A percentile compares a stretch with the other conserved stretches of the same genome.
These are phyloP conservation scores for Eutolmus rufibarbis DNA, from an alignment of 2,888 invertebrate genomes.

Conservation along the genomic window DNA sequence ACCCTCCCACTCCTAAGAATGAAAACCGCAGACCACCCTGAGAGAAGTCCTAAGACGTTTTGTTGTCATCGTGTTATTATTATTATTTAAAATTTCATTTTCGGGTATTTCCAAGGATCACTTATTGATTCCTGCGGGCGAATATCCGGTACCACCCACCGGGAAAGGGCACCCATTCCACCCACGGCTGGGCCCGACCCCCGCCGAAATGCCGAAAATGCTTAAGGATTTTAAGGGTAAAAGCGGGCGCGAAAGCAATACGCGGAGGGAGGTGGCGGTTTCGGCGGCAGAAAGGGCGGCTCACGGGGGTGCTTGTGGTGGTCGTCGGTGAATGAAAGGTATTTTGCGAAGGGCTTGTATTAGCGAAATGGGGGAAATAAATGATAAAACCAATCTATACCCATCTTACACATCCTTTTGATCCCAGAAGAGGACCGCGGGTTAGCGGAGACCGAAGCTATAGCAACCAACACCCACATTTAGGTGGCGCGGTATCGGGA, in stretches of 20 bases:
- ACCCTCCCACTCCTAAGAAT: neutral
- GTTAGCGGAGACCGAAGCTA: neutral
- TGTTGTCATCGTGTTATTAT: conserved; percentile 35
- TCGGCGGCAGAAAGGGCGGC: neutral
- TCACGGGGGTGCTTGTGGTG: neutral
- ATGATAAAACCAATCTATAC: conserved; percentile 38
- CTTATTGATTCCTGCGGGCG: conserved; percentile 24
- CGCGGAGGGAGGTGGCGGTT: neutral
- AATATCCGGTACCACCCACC: neutral
- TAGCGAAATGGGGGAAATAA: conserved; percentile 24
- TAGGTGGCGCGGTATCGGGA: neutral
- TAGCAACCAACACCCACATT: neutral
- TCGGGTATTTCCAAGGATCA: conserved; percentile 27
- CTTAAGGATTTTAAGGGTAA: neutral
- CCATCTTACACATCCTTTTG: neutral
- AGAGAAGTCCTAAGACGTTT: neutral
- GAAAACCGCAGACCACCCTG: neutral
- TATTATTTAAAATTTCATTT: conserved; percentile 37
- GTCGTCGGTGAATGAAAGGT: neutral
- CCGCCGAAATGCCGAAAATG: neutral
- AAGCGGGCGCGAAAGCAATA: conserved; percentile 9
- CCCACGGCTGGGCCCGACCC: neutral
- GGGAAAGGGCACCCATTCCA: neutral
- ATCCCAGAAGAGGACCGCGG: neutral
- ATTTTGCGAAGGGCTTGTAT: neutral